Base-by-base conservation (phyloP, 2,888 invertebrate species). In the Saturnia japonica region DNA sequence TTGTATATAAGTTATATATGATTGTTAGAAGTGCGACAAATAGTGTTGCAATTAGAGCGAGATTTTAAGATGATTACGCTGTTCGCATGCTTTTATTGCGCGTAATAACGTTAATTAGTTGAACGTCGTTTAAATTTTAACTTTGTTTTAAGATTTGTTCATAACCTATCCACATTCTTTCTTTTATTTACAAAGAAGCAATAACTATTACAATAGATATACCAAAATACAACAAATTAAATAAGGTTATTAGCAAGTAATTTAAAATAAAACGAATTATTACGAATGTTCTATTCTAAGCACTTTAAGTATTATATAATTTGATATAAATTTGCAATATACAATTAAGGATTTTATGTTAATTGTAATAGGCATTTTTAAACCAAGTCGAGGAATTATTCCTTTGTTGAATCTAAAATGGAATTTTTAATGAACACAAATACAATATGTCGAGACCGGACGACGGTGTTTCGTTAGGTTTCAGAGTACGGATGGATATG, bases 1-100 rank as follows among this genome's bases (percentile, higher is more conserved):
- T 77, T 80, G 76, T 80, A 76, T 80, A 77, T 77, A 76, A 76
- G 77, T 47, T 47, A 47, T 79, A 80, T 81, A 81, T 82, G 82
- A 83, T 82, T 74, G 79, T 78, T 78, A 74, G 75, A 74, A 73
- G 76, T 77, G 79, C 72, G 81, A 76, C 77, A 78, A 75, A 74
- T 75, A 80, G 77, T 78, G 79, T 78, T 74, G 72, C 76, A 72
- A 79, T 80, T 80, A n/a, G n/a, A n/a, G 40, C n/a, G 76, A 77
- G 77, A 72, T 75, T 25, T 68, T 68, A 54, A 68, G 47, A 67
- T 45, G 25, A 68, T 68, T 68, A 28, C 47, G 47, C 19, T 40
- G 40, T 40, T 34, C 40, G 11, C 40, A 40, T 19, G 34, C 9
- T 64, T 40, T 64, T 40, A n/a, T 64, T 64, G 64, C 9, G 34